Evolutionary conservation across 2,113 vertebrate genomes (phyloP).

Genomic region (Balaeniceps rex): DNA sequence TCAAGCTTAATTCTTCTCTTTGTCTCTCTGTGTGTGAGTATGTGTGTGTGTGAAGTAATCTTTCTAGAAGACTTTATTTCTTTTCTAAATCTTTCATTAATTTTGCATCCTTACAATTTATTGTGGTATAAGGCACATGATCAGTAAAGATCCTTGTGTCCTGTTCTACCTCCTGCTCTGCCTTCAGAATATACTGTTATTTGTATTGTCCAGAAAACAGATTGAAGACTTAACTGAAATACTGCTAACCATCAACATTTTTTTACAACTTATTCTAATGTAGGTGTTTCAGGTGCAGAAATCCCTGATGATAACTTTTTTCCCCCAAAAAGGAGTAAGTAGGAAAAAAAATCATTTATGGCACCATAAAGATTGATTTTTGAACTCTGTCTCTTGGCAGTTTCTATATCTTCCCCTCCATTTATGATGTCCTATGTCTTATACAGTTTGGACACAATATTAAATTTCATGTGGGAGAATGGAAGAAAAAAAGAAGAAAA

Average conservation of each 20-base stretch:
- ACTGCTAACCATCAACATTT: not conserved
- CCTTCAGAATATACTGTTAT: not conserved
- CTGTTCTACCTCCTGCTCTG: not conserved
- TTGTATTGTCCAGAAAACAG: not conserved
- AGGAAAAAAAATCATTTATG: not conserved
- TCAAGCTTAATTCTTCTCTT: constrained; percentile 13
- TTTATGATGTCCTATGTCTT: not conserved
- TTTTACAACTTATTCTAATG: not conserved
- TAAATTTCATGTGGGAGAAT: not conserved
- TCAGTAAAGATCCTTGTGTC: not conserved
- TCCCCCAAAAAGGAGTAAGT: not conserved
- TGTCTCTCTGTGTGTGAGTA: not conserved
- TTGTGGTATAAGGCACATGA: not conserved
- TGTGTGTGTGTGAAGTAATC: not conserved
- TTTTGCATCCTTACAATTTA: not conserved
- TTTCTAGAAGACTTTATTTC: not conserved
- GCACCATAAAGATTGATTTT: not conserved
- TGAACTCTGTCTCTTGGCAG: not conserved
- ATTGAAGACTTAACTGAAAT: not conserved
- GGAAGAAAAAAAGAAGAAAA: not conserved
- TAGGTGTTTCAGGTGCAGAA: not conserved
- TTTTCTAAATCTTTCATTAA: not conserved
- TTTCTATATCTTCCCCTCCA: not conserved
- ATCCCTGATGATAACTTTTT: not conserved
- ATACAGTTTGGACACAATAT: not conserved